Evolutionary conservation across 2,113 vertebrate genomes (phyloP), one percentile per base, ranked within the genome.

Genomic region (Pelvicachromis taeniatus): DNA sequence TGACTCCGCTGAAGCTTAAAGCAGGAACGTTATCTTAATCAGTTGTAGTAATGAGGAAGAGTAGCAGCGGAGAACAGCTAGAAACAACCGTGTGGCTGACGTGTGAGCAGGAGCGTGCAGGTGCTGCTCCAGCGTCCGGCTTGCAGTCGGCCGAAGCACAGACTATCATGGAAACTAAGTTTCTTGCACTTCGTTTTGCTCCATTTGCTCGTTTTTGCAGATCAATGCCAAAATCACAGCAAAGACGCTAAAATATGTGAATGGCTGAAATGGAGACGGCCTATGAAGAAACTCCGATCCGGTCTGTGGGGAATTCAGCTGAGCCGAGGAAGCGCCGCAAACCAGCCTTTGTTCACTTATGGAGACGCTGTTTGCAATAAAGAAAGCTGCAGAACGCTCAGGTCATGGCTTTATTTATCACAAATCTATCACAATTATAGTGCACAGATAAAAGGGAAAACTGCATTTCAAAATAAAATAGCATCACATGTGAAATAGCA

Each of bases 131-230:
- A 95, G 91, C 95, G 94, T 80, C 96, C 97, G 96, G 91, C 81
- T 96, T 97, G 96, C 95, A 91, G 96, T 95, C 92, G 9, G 96
- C 94, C 89, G 96, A 96, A 95, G 96, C 94, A 94, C 92, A 97
- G 96, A 97, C 96, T 96, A 97, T 95, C 78, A 63, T 80, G 61
- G 86, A 77, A 90, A 83, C 2, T 79, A 23, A 31, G 8, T 35
- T 45, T 65, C n/a, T 77, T 79, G 19, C 65, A 59, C 40, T 55
- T 80, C 5, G 4, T 77, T 82, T 77, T n/a, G 10, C 80, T 84
- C 58, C 31, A 26, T n/a, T n/a, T n/a, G n/a, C n/a, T n/a, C n/a
- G n/a, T 85, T 9, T 75, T 33, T 50, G 42, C 1, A 19, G 6
- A 9, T 50, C 1, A 7, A 3, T 50, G 0, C 48, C 26, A 35